Evolutionary conservation across 1,140 invertebrate genomes (phyloP).

Genomic region (Harpegnathos saltator): DNA sequence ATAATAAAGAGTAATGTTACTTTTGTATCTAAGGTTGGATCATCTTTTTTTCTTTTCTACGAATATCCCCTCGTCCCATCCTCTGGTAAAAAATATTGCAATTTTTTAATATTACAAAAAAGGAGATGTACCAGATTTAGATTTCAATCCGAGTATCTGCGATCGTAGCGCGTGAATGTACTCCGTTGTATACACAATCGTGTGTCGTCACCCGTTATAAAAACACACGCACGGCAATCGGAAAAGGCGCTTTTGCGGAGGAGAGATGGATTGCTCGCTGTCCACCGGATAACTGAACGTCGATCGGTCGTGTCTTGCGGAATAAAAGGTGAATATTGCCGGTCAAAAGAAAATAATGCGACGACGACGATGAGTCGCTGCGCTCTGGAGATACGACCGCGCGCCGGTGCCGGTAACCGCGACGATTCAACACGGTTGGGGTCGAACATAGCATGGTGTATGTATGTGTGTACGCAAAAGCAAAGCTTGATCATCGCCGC

Average conservation of each 20-base stretch:
- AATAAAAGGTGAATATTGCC: conserved; percentile 26
- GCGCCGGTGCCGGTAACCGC: neutral
- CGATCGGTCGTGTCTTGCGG: conserved; percentile 12
- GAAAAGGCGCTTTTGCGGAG: neutral
- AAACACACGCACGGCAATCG: neutral
- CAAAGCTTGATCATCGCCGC: neutral
- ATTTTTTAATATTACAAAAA: conserved; percentile 79
- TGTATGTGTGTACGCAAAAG: too few relatives aligned
- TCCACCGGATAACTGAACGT: neutral
- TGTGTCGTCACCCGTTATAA: conserved; percentile 9
- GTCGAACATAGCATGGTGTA: neutral
- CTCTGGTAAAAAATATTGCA: conserved; percentile 86
- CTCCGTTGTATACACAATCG: neutral
- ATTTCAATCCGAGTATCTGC: conserved; percentile 75
- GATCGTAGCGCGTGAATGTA: conserved; percentile 79
- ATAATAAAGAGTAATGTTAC: conserved; percentile 72
- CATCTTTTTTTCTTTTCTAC: conserved; percentile 77
- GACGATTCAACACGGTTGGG: conserved; percentile 50
- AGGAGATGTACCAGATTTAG: conserved; percentile 76
- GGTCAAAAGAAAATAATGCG: too few relatives aligned
- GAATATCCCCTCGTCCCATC: conserved; percentile 84
- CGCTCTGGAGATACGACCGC: neutral
- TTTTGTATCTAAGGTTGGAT: conserved; percentile 78
- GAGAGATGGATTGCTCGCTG: neutral
- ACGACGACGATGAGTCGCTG: too few relatives aligned